Base-by-base conservation (phyloP, 1,140 invertebrate species). In the Manduca sexta region DNA sequence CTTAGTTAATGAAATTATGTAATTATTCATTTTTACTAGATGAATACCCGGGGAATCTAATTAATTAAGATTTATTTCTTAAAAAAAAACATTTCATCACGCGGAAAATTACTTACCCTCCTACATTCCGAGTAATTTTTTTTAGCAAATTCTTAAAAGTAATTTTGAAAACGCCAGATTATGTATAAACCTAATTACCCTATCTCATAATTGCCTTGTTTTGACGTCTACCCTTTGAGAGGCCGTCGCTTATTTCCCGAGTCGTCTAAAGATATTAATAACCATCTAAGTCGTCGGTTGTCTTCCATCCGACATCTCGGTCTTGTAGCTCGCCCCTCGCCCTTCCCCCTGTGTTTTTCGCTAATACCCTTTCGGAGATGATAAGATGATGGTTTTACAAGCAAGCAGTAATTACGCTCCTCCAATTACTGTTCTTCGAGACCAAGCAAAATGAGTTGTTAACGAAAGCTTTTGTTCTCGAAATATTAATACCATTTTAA, bases 341-440 rank as follows among this genome's bases (percentile, higher is more conserved):
- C 45, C 39, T 48, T 51, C 61, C 56, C 59, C 56, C 69, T 60
- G 60, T 77, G 69, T 80, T 80, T 78, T 77, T 77, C 69, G 64
- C 64, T 83, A 79, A 83, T 83, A 80, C 79, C 74, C 70, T 69
- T 74, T 72, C 64, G 62, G 69, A 74, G 74, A 77, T 77, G 76
- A 83, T 80, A 77, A 80, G 79, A 83, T 78, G 78, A 82, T 83
- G 73, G 69, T 70, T 80, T 80, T 80, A 83, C 73, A 79, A 83
- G 76, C 73, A 74, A 72, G 66, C 69, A 74, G 73, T 83, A 80
- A 83, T 79, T 80, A 82, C 69, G 62, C 59, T 55, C 62, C 65
- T 77, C 76, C 73, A 80, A 80, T 83, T 82, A 82, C 71, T 62
- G 68, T 69, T 64, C 53, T 60, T 54, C 60, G 69, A 56, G 54